Evolutionary conservation across 1,140 invertebrate species (phyloP).

Genomic region (Conopomorpha cramerella): DNA sequence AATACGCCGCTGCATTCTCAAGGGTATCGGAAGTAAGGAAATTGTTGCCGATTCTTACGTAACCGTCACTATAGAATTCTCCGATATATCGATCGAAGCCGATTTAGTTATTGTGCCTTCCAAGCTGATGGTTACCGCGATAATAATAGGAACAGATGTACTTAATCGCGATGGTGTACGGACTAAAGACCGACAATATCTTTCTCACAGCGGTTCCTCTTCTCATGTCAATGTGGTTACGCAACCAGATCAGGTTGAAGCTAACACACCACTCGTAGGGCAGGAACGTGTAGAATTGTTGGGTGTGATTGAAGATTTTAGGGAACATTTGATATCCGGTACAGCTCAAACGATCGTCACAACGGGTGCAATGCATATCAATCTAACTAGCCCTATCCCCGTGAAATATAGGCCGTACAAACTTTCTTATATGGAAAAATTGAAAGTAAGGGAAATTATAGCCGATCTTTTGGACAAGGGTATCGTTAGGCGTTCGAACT

Average conservation of each 20-base stretch:
- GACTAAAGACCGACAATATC: slow-evolving; percentile 2
- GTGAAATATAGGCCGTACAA: slow-evolving; percentile 10
- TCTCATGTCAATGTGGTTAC: no score
- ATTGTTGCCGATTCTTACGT: slow-evolving; percentile 3
- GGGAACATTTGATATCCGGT: slow-evolving; percentile 8
- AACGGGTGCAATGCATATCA: slow-evolving; percentile 15
- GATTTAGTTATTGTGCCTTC: slow-evolving; percentile 2
- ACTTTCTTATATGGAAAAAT: slow-evolving; percentile 9
- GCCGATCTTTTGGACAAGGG: slow-evolving; percentile 9
- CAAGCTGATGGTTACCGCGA: slow-evolving; percentile 6
- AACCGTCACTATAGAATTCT: neutral
- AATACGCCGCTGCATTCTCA: slow-evolving; percentile 7
- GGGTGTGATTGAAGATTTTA: slow-evolving; percentile 8
- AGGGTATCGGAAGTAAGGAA: slow-evolving; percentile 10
- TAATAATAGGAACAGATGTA: slow-evolving; percentile 13
- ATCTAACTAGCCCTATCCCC: slow-evolving; percentile 7
- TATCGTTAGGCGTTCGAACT: slow-evolving; percentile 14
- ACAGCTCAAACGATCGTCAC: slow-evolving; percentile 12
- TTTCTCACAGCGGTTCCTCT: no score
- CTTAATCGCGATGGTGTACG: slow-evolving; percentile 11
- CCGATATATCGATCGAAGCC: neutral
- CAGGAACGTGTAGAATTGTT: slow-evolving; percentile 1
- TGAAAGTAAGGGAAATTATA: slow-evolving; percentile 9
- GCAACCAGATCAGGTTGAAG: no score
- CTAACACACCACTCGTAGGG: no score